phyloP scores from a whole-genome alignment of 2,888 invertebrate species.

The Mylabris sibirica region DNA sequence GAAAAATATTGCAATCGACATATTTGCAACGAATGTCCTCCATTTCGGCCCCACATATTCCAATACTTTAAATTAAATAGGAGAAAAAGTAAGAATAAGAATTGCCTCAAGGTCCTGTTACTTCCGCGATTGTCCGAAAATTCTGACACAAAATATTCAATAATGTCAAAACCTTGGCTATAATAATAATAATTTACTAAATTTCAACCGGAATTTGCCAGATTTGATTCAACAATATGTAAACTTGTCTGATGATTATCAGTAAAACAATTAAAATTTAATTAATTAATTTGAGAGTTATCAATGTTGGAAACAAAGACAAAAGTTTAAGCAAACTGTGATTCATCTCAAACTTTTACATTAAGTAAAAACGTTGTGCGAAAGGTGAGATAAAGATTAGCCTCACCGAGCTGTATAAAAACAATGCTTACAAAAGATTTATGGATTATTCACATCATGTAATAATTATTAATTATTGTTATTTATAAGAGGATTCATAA shows the following conservation, averaged over 20 bases:
- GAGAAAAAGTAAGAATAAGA: constrained; percentile 16
- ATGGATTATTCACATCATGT: too few species aligned
- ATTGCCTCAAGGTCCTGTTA: not conserved
- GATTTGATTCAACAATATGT: not conserved
- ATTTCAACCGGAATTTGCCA: not conserved
- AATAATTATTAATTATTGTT: too few species aligned
- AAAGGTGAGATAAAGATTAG: too few species aligned
- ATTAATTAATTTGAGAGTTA: not conserved
- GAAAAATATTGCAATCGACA: constrained; percentile 90
- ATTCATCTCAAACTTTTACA: not conserved
- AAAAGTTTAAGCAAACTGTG: not conserved
- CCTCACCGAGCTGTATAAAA: too few species aligned
- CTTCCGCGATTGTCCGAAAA: too few species aligned
- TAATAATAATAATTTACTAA: not conserved
- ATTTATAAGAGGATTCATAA: too few species aligned
- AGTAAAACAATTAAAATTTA: too few species aligned
- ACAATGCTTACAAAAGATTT: too few species aligned
- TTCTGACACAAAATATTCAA: not conserved
- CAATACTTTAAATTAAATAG: constrained; percentile 78
- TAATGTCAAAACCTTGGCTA: not conserved
- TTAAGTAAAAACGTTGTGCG: too few species aligned
- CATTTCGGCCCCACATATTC: constrained; percentile 91
- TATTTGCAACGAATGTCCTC: constrained; percentile 89
- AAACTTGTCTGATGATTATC: too few species aligned
- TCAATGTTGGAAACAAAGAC: not conserved